Percentiles rank a stretch among this genome's conserved stretches.
phyloP scores from a whole-genome alignment of 2,113 vertebrate species.

The Anguilla rostrata region DNA sequence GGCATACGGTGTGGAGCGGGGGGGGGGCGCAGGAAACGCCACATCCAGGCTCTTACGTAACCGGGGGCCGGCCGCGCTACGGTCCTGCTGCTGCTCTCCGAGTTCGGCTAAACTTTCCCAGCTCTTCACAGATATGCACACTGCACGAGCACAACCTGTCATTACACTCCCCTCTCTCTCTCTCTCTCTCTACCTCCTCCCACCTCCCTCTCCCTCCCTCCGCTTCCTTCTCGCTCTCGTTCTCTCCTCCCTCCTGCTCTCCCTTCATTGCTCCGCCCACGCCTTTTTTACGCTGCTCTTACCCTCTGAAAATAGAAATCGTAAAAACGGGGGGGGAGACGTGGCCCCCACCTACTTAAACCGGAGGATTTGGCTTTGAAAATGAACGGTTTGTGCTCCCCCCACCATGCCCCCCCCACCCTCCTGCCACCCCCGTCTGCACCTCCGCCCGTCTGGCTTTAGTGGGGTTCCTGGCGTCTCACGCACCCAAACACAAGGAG shows the following conservation, averaged over 20 bases:
- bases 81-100: slow-evolving; percentile 22
- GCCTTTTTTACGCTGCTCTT: not conserved
- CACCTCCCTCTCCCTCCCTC: slow-evolving; percentile 14
- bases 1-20: slow-evolving; percentile 56
- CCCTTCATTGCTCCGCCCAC: slow-evolving; percentile 20
- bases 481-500: not conserved
- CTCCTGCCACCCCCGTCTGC: not conserved
- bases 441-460: slow-evolving; percentile 71
- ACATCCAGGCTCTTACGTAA: slow-evolving; percentile 64
- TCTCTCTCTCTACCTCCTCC: not conserved
- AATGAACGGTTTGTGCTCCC: slow-evolving; percentile 17
- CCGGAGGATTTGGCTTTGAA: slow-evolving; percentile 15
- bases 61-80: slow-evolving; percentile 44
- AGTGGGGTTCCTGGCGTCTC: slow-evolving; percentile 37
- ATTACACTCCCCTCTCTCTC: slow-evolving; percentile 29
- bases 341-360: not conserved
- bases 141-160: slow-evolving; percentile 29
- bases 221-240: not conserved
- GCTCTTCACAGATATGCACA: slow-evolving; percentile 25
- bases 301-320: slow-evolving; percentile 38
- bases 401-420: not conserved
- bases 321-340: slow-evolving; percentile 26
- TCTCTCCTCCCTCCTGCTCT: slow-evolving; percentile 1
- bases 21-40: slow-evolving; percentile 53
- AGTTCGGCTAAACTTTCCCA: slow-evolving; percentile 41